These are phyloP conservation scores for Buphagus erythrorhynchus DNA, from an alignment of 2,797 vertebrate genomes.

Conservation along the genomic window DNA sequence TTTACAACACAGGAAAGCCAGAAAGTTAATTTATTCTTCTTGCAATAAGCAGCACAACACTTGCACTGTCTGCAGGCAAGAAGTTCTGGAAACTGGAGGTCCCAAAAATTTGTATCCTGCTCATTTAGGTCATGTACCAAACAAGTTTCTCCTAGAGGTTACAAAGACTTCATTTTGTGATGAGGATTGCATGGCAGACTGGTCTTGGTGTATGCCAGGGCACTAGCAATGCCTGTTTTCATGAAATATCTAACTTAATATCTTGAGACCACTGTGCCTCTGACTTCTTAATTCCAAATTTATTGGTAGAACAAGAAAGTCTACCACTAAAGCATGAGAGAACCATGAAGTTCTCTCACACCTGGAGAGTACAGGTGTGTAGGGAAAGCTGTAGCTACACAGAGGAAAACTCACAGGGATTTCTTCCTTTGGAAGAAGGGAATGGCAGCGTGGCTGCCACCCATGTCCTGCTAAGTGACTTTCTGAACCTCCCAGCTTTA, in stretches of 20 bases:
- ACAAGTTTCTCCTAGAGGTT: not conserved
- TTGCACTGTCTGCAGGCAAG: not conserved
- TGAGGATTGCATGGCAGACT: not conserved
- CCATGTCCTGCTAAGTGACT: not conserved
- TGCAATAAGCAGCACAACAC: not conserved
- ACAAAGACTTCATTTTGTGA: not conserved
- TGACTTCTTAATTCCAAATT: not conserved
- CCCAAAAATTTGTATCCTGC: not conserved
- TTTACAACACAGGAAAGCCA: not conserved
- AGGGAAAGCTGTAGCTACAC: not conserved
- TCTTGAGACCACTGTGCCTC: not conserved
- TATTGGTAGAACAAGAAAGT: not conserved
- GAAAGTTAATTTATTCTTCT: not conserved
- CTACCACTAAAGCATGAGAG: too few relatives aligned
- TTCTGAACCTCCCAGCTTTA: not conserved
- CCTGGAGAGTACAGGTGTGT: not conserved
- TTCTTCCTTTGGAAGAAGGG: not conserved
- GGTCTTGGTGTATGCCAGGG: not conserved
- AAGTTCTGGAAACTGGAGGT: not conserved
- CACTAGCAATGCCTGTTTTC: not conserved
- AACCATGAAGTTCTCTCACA: too few relatives aligned
- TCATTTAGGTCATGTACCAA: not conserved
- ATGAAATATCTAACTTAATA: not conserved
- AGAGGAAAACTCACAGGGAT: not conserved
- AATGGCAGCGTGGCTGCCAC: not conserved